Evolutionary conservation across 2,113 vertebrate genomes (phyloP).

Genomic region (Aramus guarauna): DNA sequence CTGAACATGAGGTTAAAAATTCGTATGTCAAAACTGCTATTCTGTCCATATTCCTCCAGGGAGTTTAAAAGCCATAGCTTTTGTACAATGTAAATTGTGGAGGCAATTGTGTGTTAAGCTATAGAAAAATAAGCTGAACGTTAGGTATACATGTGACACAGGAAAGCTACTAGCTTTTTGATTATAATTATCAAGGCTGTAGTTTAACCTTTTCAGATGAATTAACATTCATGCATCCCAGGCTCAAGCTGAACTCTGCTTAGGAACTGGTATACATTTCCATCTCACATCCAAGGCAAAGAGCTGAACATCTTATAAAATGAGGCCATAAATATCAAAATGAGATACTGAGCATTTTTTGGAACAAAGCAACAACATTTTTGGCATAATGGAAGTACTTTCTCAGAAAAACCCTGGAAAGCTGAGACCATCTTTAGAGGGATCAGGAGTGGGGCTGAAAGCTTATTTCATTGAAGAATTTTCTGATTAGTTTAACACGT

Average conservation of each 20-base stretch:
- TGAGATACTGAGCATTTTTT: neutral
- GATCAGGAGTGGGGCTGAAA: neutral
- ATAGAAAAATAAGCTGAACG: neutral
- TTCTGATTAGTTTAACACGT: constrained; percentile 42
- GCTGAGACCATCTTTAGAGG: neutral
- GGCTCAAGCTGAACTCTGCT: neutral
- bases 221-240: neutral
- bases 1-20: neutral
- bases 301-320: neutral
- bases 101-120: neutral
- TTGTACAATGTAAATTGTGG: neutral
- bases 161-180: neutral
- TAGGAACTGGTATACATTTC: neutral
- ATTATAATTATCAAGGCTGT: neutral
- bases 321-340: neutral
- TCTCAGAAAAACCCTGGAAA: neutral
- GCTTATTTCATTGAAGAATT: neutral
- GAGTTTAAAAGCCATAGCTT: neutral
- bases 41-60: neutral
- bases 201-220: neutral
- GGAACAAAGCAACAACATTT: neutral
- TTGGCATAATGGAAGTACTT: neutral
- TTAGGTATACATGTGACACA: neutral
- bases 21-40: neutral
- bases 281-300: neutral